phyloP scores from a whole-genome alignment of 1,140 invertebrate species.

The Melanaphis sacchari region DNA sequence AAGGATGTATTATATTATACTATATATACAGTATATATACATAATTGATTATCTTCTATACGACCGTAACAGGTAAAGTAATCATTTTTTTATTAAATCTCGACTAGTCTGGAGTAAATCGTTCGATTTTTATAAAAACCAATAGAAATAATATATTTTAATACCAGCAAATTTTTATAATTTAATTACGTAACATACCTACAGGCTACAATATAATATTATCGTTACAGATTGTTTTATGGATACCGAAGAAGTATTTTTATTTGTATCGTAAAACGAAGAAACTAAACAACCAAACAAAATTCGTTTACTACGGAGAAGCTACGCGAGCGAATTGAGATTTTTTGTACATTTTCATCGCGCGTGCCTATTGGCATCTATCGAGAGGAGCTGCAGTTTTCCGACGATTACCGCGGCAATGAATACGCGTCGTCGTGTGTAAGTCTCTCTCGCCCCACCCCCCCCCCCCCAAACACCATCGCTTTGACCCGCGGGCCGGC shows the following conservation, averaged over 20 bases:
- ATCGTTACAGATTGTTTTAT: too few species aligned
- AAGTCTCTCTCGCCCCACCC: background rate
- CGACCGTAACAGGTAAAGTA: background rate
- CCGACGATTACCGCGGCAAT: background rate
- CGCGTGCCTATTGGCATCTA: too few species aligned
- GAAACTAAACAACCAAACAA: background rate
- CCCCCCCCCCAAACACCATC: too few species aligned
- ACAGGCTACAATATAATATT: too few species aligned
- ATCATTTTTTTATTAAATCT: background rate
- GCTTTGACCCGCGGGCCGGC: background rate
- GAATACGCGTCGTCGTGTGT: background rate
- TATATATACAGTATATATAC: background rate
- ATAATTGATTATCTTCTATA: background rate
- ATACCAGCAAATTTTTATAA: too few species aligned
- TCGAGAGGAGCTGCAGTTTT: background rate
- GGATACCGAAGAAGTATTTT: too few species aligned
- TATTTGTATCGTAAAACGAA: too few species aligned
- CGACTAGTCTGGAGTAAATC: background rate
- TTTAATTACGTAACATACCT: too few species aligned
- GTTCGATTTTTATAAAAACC: background rate
- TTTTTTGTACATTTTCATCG: background rate
- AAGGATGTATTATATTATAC: background rate
- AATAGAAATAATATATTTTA: background rate
- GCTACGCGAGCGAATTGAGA: background rate
- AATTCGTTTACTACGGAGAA: background rate